Percentiles rank a stretch among this genome's conserved stretches.
phyloP scores from a whole-genome alignment of 1,140 invertebrate genomes.

The Chelonus insularis region DNA sequence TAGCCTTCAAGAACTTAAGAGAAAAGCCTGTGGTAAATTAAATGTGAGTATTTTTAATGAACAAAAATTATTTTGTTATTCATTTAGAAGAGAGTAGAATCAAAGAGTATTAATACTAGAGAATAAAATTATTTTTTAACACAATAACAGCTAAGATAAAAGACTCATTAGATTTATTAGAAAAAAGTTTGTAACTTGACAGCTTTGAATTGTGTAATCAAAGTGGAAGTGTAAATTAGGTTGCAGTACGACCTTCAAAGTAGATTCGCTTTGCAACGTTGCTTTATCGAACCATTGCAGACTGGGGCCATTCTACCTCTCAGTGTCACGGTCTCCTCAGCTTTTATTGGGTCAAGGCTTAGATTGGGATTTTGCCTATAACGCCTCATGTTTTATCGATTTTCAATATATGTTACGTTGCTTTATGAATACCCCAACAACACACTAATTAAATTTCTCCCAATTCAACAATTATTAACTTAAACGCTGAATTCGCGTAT shows the following conservation, averaged over 20 bases:
- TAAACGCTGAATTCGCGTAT: no score
- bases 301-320: slow-evolving; percentile 32
- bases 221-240: slow-evolving; percentile 29
- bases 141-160: no score
- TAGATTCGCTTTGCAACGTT: slow-evolving; percentile 32
- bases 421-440: not conserved
- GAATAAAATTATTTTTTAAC: no score
- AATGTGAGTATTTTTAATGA: no score
- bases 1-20: slow-evolving; percentile 64
- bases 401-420: slow-evolving; percentile 1
- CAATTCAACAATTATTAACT: no score
- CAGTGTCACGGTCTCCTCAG: slow-evolving; percentile 40
- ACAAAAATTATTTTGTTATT: no score
- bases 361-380: slow-evolving; percentile 18
- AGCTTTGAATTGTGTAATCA: slow-evolving; percentile 16
- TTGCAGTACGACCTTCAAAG: slow-evolving; percentile 39
- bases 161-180: no score
- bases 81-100: no score
- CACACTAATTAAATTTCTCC: not conserved
- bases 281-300: slow-evolving; percentile 49
- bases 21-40: slow-evolving; percentile 69
- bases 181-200: not conserved
- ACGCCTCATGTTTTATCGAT: slow-evolving; percentile 16
- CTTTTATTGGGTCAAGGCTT: slow-evolving; percentile 30
- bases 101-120: not conserved